Percentiles rank a stretch among this genome's conserved stretches.
Evolutionary conservation across 1,140 invertebrate genomes (phyloP).

Genomic region (Eurosta solidaginis): DNA sequence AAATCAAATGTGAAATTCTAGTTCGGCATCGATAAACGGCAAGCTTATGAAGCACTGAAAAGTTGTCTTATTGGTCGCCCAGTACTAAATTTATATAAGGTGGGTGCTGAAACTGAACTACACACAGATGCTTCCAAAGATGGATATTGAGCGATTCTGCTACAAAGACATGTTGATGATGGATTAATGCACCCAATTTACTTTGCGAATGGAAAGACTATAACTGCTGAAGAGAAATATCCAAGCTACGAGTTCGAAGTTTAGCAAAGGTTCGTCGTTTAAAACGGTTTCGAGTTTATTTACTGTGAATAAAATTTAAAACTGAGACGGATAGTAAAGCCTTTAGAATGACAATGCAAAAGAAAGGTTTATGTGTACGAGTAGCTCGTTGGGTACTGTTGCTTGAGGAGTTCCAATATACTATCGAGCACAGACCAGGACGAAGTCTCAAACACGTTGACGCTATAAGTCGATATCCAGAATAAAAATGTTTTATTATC

Average conservation of each 20-base stretch:
- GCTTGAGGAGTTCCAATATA: conserved; percentile 39
- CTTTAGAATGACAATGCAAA: conserved; percentile 43
- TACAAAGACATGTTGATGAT: conserved; percentile 43
- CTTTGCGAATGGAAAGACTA: conserved; percentile 24
- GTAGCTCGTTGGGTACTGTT: conserved; percentile 43
- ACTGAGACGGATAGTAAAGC: conserved; percentile 44
- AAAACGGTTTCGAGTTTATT: conserved; percentile 41
- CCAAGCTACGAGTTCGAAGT: conserved; percentile 41
- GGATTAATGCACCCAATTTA: conserved; percentile 60
- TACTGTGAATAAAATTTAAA: conserved; percentile 27
- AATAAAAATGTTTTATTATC: no score
- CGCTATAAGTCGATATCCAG: neutral
- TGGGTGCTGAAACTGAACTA: conserved; percentile 44
- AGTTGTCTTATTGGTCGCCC: conserved; percentile 36
- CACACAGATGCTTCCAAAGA: conserved; percentile 53
- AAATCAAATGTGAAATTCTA: neutral
- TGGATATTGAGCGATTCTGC: conserved; percentile 46
- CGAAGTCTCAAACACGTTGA: neutral
- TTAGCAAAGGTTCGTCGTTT: conserved; percentile 45
- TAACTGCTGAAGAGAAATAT: conserved; percentile 48
- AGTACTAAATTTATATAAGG: conserved; percentile 51
- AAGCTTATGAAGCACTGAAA: neutral
- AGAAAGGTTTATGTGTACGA: conserved; percentile 40
- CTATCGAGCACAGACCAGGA: conserved; percentile 38
- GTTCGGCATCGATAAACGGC: neutral